phyloP scores from a whole-genome alignment of 1,140 invertebrate genomes.

The Brachionus plicatilis region DNA sequence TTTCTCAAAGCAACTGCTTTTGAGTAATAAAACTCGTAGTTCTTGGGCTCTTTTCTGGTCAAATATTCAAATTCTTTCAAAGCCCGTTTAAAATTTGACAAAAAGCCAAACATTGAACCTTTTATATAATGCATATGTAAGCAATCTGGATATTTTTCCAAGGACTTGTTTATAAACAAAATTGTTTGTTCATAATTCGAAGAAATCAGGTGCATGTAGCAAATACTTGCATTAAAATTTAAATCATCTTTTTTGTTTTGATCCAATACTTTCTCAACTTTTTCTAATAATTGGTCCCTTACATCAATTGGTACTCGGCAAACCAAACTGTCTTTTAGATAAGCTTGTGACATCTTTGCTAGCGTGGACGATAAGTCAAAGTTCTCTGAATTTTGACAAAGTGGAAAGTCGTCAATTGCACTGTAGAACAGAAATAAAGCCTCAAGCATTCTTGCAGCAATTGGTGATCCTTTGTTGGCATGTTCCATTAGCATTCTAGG shows the following conservation, averaged over 20 bases:
- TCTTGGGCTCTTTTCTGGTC: too few relatives aligned
- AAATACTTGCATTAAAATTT: conserved; percentile 10
- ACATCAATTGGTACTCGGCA: background rate
- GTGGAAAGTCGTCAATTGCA: background rate
- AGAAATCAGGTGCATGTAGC: background rate
- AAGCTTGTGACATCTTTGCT: background rate
- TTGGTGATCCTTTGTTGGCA: background rate
- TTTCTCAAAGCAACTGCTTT: too few relatives aligned
- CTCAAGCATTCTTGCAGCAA: background rate
- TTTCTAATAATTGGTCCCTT: background rate
- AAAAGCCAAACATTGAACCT: background rate
- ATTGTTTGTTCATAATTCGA: background rate
- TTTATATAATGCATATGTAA: background rate
- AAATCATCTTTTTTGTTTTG: background rate
- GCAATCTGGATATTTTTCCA: background rate
- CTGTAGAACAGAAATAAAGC: background rate
- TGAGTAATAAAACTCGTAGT: too few relatives aligned
- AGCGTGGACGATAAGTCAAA: background rate
- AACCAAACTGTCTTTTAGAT: background rate
- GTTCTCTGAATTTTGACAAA: background rate
- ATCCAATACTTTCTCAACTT: background rate
- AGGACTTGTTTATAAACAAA: background rate
- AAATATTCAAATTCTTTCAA: background rate
- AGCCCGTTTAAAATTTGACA: background rate
- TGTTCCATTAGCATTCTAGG: background rate